Evolutionary conservation across 2,888 invertebrate genomes (phyloP).

Genomic region (Pyrrhia umbra): DNA sequence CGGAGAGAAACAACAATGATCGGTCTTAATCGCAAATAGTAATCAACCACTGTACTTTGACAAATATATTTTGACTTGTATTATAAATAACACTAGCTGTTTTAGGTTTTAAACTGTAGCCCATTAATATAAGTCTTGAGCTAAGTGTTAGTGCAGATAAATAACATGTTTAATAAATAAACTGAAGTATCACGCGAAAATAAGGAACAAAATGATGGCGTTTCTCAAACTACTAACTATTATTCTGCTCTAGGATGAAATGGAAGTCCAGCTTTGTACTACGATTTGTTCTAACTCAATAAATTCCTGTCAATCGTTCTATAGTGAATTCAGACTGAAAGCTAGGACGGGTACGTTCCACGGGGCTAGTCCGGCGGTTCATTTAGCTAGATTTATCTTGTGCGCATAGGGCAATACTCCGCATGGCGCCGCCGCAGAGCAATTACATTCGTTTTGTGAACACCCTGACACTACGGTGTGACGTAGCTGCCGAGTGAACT

Average conservation of each 20-base stretch:
- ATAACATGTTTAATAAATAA: neutral
- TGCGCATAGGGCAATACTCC: constrained; percentile 22
- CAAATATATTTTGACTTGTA: too few species aligned
- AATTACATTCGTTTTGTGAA: constrained; percentile 48
- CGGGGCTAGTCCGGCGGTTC: constrained; percentile 30
- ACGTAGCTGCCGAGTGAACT: neutral
- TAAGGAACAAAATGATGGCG: neutral
- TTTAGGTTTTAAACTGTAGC: too few species aligned
- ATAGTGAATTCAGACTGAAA: constrained; percentile 19
- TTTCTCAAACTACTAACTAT: neutral
- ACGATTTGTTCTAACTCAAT: constrained; percentile 11
- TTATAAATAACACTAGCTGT: too few species aligned
- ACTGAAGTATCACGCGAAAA: neutral
- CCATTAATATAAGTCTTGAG: too few species aligned
- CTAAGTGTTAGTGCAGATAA: neutral
- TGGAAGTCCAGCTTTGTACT: neutral
- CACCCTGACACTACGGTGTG: constrained; percentile 9
- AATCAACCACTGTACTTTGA: too few species aligned
- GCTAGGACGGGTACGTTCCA: constrained; percentile 9
- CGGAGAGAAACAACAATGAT: too few species aligned
- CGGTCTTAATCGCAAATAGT: too few species aligned
- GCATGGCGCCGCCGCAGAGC: constrained; percentile 22
- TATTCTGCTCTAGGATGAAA: neutral
- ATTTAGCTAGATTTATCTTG: constrained; percentile 54
- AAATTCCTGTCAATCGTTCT: constrained; percentile 22